Conservation (phyloP, 2,797 vertebrate species). For the Odontamblyopus rebecca region DNA sequence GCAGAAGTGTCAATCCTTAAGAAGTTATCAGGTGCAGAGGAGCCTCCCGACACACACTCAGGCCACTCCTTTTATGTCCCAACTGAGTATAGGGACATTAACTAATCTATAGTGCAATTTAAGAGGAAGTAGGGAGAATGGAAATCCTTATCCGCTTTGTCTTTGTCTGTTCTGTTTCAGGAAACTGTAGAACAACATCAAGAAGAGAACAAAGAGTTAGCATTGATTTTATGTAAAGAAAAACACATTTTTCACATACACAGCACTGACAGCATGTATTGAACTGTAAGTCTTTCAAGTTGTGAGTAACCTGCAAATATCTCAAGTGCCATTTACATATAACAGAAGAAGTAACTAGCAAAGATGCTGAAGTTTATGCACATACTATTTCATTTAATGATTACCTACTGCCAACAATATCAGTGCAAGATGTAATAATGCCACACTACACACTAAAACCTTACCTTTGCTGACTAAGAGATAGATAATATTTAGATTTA, state of each 20-base stretch:
- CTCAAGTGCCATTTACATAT: too few relatives aligned
- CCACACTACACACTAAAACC: too few relatives aligned
- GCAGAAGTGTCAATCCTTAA: conserved; percentile 14
- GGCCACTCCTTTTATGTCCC: conserved; percentile 24
- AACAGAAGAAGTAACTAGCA: too few relatives aligned
- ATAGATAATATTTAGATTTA: too few relatives aligned
- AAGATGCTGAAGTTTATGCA: too few relatives aligned
- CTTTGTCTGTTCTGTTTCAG: conserved; percentile 50
- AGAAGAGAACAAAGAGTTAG: background rate
- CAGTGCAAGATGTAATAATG: too few relatives aligned
- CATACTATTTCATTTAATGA: too few relatives aligned
- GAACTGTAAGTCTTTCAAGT: background rate
- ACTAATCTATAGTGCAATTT: conserved; percentile 52
- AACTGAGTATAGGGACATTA: conserved; percentile 40
- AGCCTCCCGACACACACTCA: conserved; percentile 3
- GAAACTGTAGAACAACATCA: conserved; percentile 29
- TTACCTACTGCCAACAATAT: too few relatives aligned
- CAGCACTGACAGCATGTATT: too few relatives aligned
- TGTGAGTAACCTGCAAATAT: background rate
- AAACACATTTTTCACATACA: background rate
- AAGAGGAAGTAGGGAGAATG: conserved; percentile 51
- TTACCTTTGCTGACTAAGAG: too few relatives aligned
- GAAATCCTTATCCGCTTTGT: conserved; percentile 47
- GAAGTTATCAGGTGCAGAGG: conserved; percentile 43
- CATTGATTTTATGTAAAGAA: background rate